Evolutionary conservation across 2,797 vertebrate genomes (phyloP), one percentile per base, ranked within the genome.

Genomic region (Peromyscus eremicus): DNA sequence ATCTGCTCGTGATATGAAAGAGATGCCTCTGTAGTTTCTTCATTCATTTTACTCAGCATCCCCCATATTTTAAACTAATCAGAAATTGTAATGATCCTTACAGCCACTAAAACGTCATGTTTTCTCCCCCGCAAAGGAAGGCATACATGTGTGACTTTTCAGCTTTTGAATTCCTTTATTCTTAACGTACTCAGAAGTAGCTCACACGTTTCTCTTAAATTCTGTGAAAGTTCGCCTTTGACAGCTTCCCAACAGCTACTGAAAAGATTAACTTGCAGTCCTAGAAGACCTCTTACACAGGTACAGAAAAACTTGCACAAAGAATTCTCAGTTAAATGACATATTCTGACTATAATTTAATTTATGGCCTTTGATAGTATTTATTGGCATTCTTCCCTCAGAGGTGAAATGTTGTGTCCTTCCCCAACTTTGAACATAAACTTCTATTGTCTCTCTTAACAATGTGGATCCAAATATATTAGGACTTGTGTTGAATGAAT

Each of bases 21-120:
- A 81, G 27, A 89, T 17, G 4, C 14, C 79, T 80, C 83, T 49
- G 40, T 14, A 70, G 19, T 12, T 83, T 85, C 62, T 75, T 62
- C 75, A 37, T 88, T 83, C 62, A 14, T 49, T 70, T 13, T 77
- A n/a, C 62, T 80, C 49, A 23, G 25, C 13, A n/a, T 55, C 14
- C 37, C 14, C 37, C 57, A 43, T 3, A 6, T 19, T 25, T 92
- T 55, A 49, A 55, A 34, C 79, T 92, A 46, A 62, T 79, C 32
- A 37, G 64, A 89, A 85, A 80, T 16, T 27, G 2, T 55, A 68
- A 37, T 81, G 66, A 76, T 73, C 43, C 60, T 71, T 52, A 93
- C 49, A 90, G 43, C 40, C 12, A 81, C 23, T 87, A 66, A 87
- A 80, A 90, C 91, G n/a, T n/a, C n/a, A n/a, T n/a, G n/a, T n/a